phyloP scores from a whole-genome alignment of 2,797 vertebrate species.

The Epinephelus coioides region DNA sequence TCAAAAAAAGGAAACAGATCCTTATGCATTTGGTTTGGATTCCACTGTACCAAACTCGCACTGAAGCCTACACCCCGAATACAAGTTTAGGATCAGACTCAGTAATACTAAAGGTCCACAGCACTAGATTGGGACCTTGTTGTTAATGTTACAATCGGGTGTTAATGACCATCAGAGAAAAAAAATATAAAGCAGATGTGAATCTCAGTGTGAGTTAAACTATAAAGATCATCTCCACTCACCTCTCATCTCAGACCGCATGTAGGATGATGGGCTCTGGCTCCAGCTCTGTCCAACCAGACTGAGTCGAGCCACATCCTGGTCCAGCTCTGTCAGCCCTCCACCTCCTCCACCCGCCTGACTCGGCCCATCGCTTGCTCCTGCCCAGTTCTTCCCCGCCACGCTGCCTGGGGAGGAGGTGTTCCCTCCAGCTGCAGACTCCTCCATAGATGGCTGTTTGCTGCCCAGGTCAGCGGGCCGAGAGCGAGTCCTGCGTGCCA shows the following conservation, averaged over 20 bases:
- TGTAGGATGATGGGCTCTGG: slow-evolving; percentile 90
- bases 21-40: no score
- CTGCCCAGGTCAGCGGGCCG: slow-evolving; percentile 91
- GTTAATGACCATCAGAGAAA: no score
- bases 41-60: no score
- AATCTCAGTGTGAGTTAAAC: no score
- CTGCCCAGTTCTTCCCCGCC: slow-evolving; percentile 60
- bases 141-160: no score
- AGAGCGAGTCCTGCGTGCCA: slow-evolving; percentile 92
- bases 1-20: no score
- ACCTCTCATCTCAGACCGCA: slow-evolving; percentile 93
- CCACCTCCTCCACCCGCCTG: slow-evolving; percentile 33
- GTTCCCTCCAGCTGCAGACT: slow-evolving; percentile 44
- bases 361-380: not conserved
- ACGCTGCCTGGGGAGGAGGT: slow-evolving; percentile 42
- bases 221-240: slow-evolving; percentile 3
- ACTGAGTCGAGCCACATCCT: slow-evolving; percentile 91
- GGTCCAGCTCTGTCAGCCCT: slow-evolving; percentile 88
- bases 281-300: slow-evolving; percentile 92
- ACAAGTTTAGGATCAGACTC: no score
- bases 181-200: no score
- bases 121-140: no score
- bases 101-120: no score
- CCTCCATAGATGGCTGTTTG: slow-evolving; percentile 90
- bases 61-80: no score